Percentiles rank a stretch among this genome's conserved stretches.
Evolutionary conservation across 2,797 vertebrate genomes (phyloP).

Genomic region (Siniperca undulata): DNA sequence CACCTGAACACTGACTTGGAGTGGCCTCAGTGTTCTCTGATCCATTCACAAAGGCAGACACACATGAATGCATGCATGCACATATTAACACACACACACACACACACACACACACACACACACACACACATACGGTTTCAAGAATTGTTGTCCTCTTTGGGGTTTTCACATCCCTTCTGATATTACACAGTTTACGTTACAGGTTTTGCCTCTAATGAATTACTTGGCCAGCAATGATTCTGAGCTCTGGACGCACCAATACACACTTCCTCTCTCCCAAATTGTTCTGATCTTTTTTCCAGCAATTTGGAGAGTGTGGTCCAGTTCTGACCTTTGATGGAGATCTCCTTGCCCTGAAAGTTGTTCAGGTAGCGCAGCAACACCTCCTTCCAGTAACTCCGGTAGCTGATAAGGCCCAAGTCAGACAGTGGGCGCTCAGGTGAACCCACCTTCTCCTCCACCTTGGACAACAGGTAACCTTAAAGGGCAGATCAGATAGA

Average conservation of each 20-base stretch:
- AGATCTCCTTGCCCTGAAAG: constrained; percentile 98
- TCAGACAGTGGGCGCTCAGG: constrained; percentile 95
- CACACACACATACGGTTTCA: not conserved
- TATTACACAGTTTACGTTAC: not conserved
- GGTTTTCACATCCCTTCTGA: not conserved
- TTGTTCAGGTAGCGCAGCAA: constrained; percentile 95
- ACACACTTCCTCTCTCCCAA: not conserved
- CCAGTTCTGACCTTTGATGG: constrained; percentile 93
- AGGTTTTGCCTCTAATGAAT: not conserved
- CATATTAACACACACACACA: not conserved
- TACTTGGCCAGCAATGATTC: not conserved
- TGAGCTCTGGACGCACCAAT: not conserved
- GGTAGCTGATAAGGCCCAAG: constrained; percentile 95
- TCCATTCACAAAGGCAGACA: not conserved
- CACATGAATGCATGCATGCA: constrained; percentile 31
- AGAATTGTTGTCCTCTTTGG: not conserved
- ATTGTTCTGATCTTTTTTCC: not conserved
- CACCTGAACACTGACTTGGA: constrained; percentile 7
- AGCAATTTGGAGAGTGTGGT: not conserved
- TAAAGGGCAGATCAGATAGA: not conserved
- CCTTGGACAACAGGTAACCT: constrained; percentile 97
- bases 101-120: too few relatives aligned
- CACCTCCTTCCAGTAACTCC: constrained; percentile 98
- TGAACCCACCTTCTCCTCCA: constrained; percentile 96
- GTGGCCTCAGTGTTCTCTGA: constrained; percentile 21